A percentile compares a stretch with the other conserved stretches of the same genome.
Evolutionary conservation across 35 echinoderm and acorn worm genomes (phyloP).

Genomic region (Ophioderma brevispina): DNA sequence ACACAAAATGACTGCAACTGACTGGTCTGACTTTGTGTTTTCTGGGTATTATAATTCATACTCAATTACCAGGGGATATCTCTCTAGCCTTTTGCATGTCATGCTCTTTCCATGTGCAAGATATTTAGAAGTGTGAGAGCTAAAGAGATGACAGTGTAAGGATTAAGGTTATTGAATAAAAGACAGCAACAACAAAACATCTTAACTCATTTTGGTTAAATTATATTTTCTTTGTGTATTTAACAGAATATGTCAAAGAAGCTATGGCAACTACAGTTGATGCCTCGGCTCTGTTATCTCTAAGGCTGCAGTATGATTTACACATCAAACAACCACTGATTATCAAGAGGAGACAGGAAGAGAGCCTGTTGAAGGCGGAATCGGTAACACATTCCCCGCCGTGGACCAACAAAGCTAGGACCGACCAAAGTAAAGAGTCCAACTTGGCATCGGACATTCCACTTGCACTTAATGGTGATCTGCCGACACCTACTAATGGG

Average conservation of each 20-base stretch:
- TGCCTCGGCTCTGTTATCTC: neutral
- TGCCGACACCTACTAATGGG: neutral
- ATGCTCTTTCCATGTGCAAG: too few species aligned
- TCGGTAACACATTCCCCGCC: neutral
- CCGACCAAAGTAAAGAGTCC: neutral
- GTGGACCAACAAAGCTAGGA: neutral
- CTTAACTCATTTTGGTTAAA: too few species aligned
- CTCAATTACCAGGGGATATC: too few species aligned
- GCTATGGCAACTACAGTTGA: neutral
- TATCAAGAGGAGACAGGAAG: neutral
- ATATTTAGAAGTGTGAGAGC: too few species aligned
- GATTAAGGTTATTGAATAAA: too few species aligned
- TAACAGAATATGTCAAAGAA: neutral
- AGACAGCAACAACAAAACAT: too few species aligned
- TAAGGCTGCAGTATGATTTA: neutral
- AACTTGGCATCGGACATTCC: neutral
- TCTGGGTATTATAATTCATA: too few species aligned
- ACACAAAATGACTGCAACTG: too few species aligned
- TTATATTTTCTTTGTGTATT: neutral
- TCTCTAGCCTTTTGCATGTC: too few species aligned
- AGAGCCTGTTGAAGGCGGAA: neutral
- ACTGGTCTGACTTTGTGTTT: too few species aligned
- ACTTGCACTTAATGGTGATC: neutral
- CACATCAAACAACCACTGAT: neutral
- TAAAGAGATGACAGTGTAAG: too few species aligned